Conservation (phyloP, 2,797 vertebrate genomes). For the Gymnoscopelus microlampas region DNA sequence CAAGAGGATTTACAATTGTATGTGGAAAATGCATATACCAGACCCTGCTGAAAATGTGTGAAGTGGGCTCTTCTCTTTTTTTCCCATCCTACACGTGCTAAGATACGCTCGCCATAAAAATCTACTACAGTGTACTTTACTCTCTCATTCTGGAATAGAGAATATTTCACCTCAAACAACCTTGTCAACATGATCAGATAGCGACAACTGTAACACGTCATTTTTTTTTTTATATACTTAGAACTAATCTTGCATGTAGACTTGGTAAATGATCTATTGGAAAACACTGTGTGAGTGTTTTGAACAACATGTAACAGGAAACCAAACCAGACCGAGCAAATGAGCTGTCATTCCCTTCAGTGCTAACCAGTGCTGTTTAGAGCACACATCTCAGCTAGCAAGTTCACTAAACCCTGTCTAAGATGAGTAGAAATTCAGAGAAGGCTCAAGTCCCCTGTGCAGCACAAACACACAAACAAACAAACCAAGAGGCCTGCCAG, state of each 20-base stretch:
- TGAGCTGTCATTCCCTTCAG: conserved; percentile 34
- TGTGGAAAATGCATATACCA: conserved; percentile 54
- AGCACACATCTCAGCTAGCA: conserved; percentile 54
- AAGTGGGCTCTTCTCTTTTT: conserved; percentile 47
- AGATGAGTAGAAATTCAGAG: conserved; percentile 56
- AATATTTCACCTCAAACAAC: conserved; percentile 53
- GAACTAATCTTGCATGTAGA: conserved; percentile 30
- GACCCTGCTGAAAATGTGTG: conserved; percentile 41
- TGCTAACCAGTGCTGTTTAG: conserved; percentile 47
- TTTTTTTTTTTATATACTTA: conserved; percentile 28
- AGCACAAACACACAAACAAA: conserved; percentile 17
- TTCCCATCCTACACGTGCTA: conserved; percentile 40
- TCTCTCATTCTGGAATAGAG: conserved; percentile 47
- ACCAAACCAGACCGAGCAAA: conserved; percentile 36
- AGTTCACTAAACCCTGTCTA: conserved; percentile 42
- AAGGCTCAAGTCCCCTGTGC: conserved; percentile 11
- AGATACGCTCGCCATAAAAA: conserved; percentile 56
- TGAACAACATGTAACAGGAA: conserved; percentile 43
- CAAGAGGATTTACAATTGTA: conserved; percentile 68
- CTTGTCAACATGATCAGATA: conserved; percentile 23
- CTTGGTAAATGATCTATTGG: conserved; percentile 53
- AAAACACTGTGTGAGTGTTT: conserved; percentile 24
- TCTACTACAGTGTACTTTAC: conserved; percentile 43
- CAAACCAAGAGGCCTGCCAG: conserved; percentile 22
- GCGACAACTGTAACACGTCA: not conserved